Evolutionary conservation across 2,113 vertebrate genomes (phyloP), one percentile per base, ranked within the genome.

Genomic region (Clinocottus analis): DNA sequence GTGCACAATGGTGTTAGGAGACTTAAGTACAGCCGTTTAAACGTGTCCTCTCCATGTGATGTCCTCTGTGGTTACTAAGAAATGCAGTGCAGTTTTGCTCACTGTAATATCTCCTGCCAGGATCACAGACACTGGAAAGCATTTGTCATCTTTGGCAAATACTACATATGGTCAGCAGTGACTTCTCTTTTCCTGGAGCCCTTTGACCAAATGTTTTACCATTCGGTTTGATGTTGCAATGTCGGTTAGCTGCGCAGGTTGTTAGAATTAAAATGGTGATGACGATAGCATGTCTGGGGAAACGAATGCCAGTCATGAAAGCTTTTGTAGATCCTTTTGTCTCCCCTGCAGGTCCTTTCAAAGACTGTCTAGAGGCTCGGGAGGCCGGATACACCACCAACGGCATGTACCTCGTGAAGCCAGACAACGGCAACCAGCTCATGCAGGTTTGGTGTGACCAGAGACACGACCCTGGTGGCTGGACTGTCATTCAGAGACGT

Each of bases 391-490:
- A 97, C 0, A 95, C 95, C 7, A 95, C 94, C 72, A 97, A 96
- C 23, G 95, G 95, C 64, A 97, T 98, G 83, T 97, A 96, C 63
- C 91, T 99, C 62, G 95, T 99, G 62, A 97, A 97, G 85, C 96
- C 97, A 1, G 96, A 97, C 59, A 96, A 97, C 7, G 94, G 95
- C 71, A 98, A 97, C 87, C 91, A 94, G 31, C 93, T 98, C 29
- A 97, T 98, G 97, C 97, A 99, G 91, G 97, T 96, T 59, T 98
- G 97, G 97, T 99, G 97, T 0, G 96, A 99, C 66, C 97, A 98
- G 65, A 94, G 94, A 11, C 97, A 97, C 0, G 97, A 99, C 89
- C 97, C 97, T 0, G 96, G 97, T 0, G 97, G 97, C 87, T 99
- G 97, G 97, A 99, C 96, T 0, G 95, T 99, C 79, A 97, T 99